A percentile compares a stretch with the other conserved stretches of the same genome.
phyloP scores from a whole-genome alignment of 2,113 vertebrate genomes.

The Andinoacara biseriatus region DNA sequence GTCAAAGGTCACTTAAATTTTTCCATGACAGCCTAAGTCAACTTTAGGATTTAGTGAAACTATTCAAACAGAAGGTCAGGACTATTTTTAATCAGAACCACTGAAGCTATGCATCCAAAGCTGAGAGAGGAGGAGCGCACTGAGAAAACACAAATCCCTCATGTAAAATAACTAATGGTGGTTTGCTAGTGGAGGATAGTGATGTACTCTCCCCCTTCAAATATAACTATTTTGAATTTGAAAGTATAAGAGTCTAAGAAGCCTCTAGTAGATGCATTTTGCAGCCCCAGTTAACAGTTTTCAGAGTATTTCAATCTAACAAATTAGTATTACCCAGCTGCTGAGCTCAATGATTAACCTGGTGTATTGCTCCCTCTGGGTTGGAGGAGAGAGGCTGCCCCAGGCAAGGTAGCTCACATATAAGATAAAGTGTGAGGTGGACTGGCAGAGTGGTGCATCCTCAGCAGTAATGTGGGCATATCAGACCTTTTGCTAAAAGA shows the following conservation, averaged over 20 bases:
- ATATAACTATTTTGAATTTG: neutral
- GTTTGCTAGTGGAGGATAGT: neutral
- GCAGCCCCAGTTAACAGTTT: neutral
- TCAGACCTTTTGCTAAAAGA: neutral
- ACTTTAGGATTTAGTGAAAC: neutral
- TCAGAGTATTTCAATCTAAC: neutral
- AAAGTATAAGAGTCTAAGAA: neutral
- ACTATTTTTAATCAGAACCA: constrained; percentile 6
- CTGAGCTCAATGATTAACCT: neutral
- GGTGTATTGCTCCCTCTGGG: neutral
- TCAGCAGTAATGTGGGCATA: neutral
- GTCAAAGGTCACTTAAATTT: constrained; percentile 27
- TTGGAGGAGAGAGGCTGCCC: neutral
- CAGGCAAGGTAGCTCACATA: neutral
- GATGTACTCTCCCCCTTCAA: neutral
- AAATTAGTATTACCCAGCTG: neutral
- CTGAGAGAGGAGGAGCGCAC: neutral
- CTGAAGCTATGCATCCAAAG: neutral
- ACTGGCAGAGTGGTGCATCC: neutral
- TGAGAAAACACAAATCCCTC: constrained; percentile 5
- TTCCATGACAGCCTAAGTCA: constrained; percentile 9
- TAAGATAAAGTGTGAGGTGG: neutral
- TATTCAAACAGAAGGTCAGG: constrained; percentile 1
- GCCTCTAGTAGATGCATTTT: neutral
- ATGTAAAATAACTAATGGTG: neutral